Base-by-base conservation (phyloP, 64 coral and sea anemone species). In the Acropora yongei region DNA sequence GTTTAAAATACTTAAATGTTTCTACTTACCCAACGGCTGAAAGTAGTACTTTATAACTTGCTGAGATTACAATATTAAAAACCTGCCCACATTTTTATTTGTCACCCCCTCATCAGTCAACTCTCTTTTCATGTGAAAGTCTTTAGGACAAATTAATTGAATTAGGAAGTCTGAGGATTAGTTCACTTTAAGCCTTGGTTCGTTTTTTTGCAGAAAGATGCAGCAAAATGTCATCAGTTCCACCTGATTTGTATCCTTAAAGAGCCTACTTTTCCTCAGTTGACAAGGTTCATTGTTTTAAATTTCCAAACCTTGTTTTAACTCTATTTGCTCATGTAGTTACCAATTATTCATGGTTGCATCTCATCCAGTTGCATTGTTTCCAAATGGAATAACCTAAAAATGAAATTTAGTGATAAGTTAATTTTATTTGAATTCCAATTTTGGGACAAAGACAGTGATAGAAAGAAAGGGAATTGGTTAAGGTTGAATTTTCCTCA, bases 241-340 rank as follows among this genome's bases (percentile, higher is more conserved):
- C 14, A 53, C 40, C 57, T 43, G 48, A 91, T 71, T 45, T 4
- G 89, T 91, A 91, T 91, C 89, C 79, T 91, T 91, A 82, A 5
- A 4, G 57, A 49, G 47, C 42, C n/a, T 17, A 47, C 41, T 11
- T 42, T 69, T 5, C 51, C 51, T 7, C 8, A 57, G 17, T 14
- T 55, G 51, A 9, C 51, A 55, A 16, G 53, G 60, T 44, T 61
- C n/a, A 8, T 46, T 13, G 65, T 87, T 68, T 68, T 49, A 30
- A 30, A 30, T 30, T 30, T 30, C 30, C 30, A 30, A 30, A 30
- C 30, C 30, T 30, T 30, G 30, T 30, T 30, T 30, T 30, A 30
- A 30, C 30, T 30, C 30, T 30, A 30, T 30, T 30, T 30, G 30
- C 30, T 30, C 30, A 30, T 0, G 30, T 30, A 30, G 30, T 30